Percentiles rank a stretch among this genome's conserved stretches.
phyloP scores from a whole-genome alignment of 2,888 invertebrate genomes.

The Anarsia innoxiella region DNA sequence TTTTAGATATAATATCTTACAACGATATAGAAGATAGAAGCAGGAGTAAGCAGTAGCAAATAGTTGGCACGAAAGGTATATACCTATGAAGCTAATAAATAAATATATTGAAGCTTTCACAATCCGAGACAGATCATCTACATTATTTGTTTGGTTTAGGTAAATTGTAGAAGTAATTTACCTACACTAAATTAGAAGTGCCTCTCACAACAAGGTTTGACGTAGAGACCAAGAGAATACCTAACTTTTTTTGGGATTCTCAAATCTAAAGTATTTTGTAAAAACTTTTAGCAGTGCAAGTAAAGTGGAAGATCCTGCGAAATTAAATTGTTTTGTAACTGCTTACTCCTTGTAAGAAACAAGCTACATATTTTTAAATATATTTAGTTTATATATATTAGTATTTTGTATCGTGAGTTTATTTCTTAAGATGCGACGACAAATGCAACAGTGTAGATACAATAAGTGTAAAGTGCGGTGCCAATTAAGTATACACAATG shows the following conservation, averaged over 20 bases:
- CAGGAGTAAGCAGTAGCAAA: constrained; percentile 60
- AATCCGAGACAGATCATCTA: no score
- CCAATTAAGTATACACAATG: constrained; percentile 52
- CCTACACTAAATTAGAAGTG: no score
- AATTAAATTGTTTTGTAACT: constrained; percentile 27
- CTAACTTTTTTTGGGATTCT: no score
- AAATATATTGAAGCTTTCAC: no score
- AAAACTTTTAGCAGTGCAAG: no score
- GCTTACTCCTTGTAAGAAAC: constrained; percentile 58
- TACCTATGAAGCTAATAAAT: no score
- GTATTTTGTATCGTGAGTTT: constrained; percentile 16
- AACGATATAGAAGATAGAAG: constrained; percentile 57
- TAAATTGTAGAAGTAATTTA: no score
- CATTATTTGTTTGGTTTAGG: no score
- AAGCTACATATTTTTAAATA: constrained; percentile 52
- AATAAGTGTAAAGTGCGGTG: constrained; percentile 60
- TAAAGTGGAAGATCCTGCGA: no score
- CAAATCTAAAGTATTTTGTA: no score
- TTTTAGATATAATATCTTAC: constrained; percentile 59
- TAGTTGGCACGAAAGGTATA: constrained; percentile 8
- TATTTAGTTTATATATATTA: constrained; percentile 37
- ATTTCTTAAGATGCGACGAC: constrained; percentile 53
- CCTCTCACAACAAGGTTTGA: no score
- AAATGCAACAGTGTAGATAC: constrained; percentile 60
- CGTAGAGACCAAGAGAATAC: no score